A percentile compares a stretch with the other conserved stretches of the same genome.
Evolutionary conservation across 2,888 invertebrate species (phyloP).

Genomic region (Lordiphosa fenestrarum): DNA sequence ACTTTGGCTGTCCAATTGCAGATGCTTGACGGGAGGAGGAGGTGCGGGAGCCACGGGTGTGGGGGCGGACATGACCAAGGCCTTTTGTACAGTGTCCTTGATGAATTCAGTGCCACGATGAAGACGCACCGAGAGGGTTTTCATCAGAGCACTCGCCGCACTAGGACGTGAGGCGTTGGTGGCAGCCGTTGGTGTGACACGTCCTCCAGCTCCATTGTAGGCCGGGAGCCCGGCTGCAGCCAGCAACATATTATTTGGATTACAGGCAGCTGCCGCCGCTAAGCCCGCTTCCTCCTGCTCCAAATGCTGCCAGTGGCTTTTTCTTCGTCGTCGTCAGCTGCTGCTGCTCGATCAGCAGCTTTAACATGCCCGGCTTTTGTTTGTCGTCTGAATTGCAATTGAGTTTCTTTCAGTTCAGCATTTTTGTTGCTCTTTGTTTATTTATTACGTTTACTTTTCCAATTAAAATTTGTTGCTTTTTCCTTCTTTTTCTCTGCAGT

Average conservation of each 20-base stretch:
- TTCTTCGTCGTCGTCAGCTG: slow-evolving; percentile 43
- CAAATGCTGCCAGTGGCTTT: slow-evolving; percentile 19
- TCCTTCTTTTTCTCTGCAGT: background rate
- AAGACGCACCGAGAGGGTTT: slow-evolving; percentile 75
- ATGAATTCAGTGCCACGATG: slow-evolving; percentile 78
- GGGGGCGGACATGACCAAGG: slow-evolving; percentile 74
- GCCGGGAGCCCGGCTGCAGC: slow-evolving; percentile 63
- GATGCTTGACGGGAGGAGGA: slow-evolving; percentile 1
- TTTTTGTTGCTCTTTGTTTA: slow-evolving; percentile 13
- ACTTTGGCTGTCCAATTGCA: slow-evolving; percentile 13
- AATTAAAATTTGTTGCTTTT: too few species aligned
- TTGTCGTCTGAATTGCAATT: slow-evolving; percentile 2
- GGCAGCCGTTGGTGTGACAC: too few species aligned
- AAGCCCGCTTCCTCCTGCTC: slow-evolving; percentile 25
- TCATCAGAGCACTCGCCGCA: slow-evolving; percentile 68
- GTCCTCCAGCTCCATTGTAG: slow-evolving; percentile 29
- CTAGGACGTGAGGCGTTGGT: slow-evolving; percentile 38
- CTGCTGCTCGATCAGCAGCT: slow-evolving; percentile 33
- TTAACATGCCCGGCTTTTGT: slow-evolving; percentile 57
- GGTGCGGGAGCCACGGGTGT: slow-evolving; percentile 31
- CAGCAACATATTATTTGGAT: slow-evolving; percentile 60
- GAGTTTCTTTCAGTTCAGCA: slow-evolving; percentile 17
- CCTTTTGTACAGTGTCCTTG: slow-evolving; percentile 79
- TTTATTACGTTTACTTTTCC: slow-evolving; percentile 12
- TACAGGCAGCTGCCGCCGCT: slow-evolving; percentile 7